Conservation (phyloP, 1,140 invertebrate genomes). For the Scaptodrosophila lebanonensis region DNA sequence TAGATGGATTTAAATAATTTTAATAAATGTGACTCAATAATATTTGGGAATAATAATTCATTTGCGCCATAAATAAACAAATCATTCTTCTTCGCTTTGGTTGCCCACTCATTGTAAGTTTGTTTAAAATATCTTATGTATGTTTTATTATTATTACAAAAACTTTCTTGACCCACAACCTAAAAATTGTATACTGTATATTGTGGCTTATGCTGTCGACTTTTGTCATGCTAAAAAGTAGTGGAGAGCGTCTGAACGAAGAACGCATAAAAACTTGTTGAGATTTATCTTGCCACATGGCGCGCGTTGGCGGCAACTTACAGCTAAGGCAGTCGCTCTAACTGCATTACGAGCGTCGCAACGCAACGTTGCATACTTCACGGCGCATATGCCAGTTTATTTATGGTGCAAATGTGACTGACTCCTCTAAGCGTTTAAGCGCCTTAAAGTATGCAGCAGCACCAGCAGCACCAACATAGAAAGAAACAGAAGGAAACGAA, state of each 20-base stretch:
- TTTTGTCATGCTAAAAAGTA: constrained; percentile 50
- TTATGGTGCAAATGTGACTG: constrained; percentile 49
- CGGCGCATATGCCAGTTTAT: constrained; percentile 64
- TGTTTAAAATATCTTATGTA: too few species aligned
- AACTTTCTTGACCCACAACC: too few species aligned
- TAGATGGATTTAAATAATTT: too few species aligned
- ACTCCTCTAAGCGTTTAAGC: constrained; percentile 50
- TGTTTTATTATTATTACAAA: too few species aligned
- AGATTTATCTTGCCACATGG: constrained; percentile 66
- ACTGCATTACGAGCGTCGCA: constrained; percentile 57
- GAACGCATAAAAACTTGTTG: constrained; percentile 72
- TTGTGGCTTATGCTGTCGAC: constrained; percentile 55
- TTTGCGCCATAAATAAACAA: too few species aligned
- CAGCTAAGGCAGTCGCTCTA: too few species aligned
- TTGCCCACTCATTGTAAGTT: too few species aligned
- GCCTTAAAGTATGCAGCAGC: constrained; percentile 62
- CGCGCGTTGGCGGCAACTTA: constrained; percentile 50
- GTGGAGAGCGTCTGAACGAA: constrained; percentile 5
- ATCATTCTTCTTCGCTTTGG: too few species aligned
- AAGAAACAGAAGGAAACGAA: too few species aligned
- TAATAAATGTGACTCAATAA: too few species aligned
- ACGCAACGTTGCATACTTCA: constrained; percentile 42
- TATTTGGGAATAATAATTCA: too few species aligned
- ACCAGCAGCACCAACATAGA: too few species aligned
- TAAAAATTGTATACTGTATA: neutral